Conservation (phyloP, 2,888 invertebrate species). For the Neoascia interrupta region DNA sequence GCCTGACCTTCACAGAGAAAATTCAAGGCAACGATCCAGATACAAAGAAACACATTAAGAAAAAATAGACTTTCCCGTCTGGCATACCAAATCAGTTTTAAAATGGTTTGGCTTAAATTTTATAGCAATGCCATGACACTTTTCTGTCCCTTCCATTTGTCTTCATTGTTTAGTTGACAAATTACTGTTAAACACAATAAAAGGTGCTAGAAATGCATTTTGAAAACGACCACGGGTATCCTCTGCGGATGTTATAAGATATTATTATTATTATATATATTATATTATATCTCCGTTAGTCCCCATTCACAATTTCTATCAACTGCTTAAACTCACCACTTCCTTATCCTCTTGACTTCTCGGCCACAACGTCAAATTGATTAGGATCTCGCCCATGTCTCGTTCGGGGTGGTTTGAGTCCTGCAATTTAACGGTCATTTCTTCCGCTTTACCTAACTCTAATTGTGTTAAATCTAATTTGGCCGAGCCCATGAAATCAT, state of each 20-base stretch:
- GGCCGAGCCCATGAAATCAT: slow-evolving; percentile 98
- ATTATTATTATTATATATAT: not conserved
- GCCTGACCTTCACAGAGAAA: too few relatives aligned
- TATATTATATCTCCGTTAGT: too few relatives aligned
- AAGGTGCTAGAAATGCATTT: too few relatives aligned
- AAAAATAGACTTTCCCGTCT: not conserved
- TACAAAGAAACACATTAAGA: not conserved
- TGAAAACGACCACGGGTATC: too few relatives aligned
- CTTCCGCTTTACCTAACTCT: slow-evolving; percentile 88
- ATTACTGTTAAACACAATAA: too few relatives aligned
- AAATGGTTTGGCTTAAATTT: too few relatives aligned
- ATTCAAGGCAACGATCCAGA: too few relatives aligned
- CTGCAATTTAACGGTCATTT: slow-evolving; percentile 88
- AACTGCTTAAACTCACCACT: slow-evolving; percentile 83
- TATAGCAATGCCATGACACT: too few relatives aligned
- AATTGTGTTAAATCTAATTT: slow-evolving; percentile 90
- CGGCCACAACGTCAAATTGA: slow-evolving; percentile 93
- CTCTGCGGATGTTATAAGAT: too few relatives aligned
- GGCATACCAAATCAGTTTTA: slow-evolving; percentile 1
- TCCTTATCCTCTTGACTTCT: slow-evolving; percentile 97
- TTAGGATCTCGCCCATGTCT: slow-evolving; percentile 90
- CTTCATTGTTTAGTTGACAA: too few relatives aligned
- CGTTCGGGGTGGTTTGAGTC: slow-evolving; percentile 83
- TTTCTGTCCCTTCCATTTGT: too few relatives aligned
- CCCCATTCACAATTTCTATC: not conserved